A percentile compares a stretch with the other conserved stretches of the same genome.
Conservation (phyloP, 35 echinoderm and acorn worm species). For the Anneissia japonica region DNA sequence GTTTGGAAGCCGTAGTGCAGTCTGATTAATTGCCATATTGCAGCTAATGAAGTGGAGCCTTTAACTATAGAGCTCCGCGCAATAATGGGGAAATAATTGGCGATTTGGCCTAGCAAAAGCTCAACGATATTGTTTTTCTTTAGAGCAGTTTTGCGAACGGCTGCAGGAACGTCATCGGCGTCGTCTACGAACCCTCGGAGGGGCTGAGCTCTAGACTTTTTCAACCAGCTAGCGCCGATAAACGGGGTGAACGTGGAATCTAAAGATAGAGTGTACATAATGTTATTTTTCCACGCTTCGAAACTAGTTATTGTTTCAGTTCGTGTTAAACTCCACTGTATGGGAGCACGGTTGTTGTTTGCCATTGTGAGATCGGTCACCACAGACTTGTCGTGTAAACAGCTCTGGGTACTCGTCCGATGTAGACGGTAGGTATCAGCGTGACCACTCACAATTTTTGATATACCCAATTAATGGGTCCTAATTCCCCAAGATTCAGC, state of each 20-base stretch:
- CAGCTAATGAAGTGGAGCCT: slow-evolving; percentile 20
- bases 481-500: too few species aligned
- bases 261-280: slow-evolving; percentile 35
- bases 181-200: slow-evolving; percentile 24
- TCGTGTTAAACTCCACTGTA: too few species aligned
- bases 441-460: too few species aligned
- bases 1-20: slow-evolving; percentile 42
- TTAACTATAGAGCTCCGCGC: slow-evolving; percentile 14
- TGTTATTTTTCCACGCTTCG: slow-evolving; percentile 16
- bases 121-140: slow-evolving; percentile 27
- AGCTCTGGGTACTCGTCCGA: too few species aligned
- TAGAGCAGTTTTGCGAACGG: slow-evolving; percentile 18
- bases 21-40: slow-evolving; percentile 29
- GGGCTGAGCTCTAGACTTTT: slow-evolving; percentile 26
- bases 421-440: too few species aligned
- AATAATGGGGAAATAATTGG: slow-evolving; percentile 32
- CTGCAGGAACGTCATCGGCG: not conserved
- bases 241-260: slow-evolving; percentile 50
- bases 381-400: too few species aligned
- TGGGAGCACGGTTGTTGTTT: too few species aligned
- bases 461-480: too few species aligned
- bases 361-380: too few species aligned
- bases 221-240: slow-evolving; percentile 27
- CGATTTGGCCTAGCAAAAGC: slow-evolving; percentile 34
- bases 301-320: too few species aligned